phyloP scores from a whole-genome alignment of 2,888 invertebrate species.

The Perdita meconis region DNA sequence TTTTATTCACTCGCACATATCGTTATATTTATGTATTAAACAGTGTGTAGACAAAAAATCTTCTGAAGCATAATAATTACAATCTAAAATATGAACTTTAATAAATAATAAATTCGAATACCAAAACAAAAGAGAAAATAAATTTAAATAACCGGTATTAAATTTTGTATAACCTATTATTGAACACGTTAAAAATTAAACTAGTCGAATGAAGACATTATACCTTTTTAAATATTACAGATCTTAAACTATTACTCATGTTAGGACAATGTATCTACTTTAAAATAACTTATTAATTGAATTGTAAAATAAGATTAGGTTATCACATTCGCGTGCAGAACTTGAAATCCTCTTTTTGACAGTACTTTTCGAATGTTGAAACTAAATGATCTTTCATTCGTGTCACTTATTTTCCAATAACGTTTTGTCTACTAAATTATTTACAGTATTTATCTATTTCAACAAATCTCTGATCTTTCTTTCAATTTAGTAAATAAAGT shows the following conservation, averaged over 20 bases:
- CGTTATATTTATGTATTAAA: not conserved
- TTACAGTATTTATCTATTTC: no score
- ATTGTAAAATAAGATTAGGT: no score
- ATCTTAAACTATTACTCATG: conserved; percentile 59
- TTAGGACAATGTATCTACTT: conserved; percentile 16
- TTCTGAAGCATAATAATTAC: not conserved
- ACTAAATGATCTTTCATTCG: no score
- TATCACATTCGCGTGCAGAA: no score
- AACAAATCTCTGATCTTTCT: no score
- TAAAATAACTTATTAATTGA: not conserved
- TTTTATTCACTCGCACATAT: conserved; percentile 10
- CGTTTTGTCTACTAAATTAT: no score
- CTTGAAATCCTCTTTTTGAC: no score
- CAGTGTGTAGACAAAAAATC: not conserved
- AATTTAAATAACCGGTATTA: not conserved
- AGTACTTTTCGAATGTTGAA: no score
- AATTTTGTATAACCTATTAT: conserved; percentile 8
- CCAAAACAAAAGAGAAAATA: not conserved
- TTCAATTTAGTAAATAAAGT: no score
- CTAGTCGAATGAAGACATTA: not conserved
- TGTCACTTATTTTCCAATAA: no score
- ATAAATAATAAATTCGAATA: not conserved
- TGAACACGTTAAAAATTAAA: not conserved
- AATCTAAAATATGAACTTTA: not conserved
- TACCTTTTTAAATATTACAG: conserved; percentile 59